Conservation (phyloP, 2,888 invertebrate species). For the Dasypolia templi region DNA sequence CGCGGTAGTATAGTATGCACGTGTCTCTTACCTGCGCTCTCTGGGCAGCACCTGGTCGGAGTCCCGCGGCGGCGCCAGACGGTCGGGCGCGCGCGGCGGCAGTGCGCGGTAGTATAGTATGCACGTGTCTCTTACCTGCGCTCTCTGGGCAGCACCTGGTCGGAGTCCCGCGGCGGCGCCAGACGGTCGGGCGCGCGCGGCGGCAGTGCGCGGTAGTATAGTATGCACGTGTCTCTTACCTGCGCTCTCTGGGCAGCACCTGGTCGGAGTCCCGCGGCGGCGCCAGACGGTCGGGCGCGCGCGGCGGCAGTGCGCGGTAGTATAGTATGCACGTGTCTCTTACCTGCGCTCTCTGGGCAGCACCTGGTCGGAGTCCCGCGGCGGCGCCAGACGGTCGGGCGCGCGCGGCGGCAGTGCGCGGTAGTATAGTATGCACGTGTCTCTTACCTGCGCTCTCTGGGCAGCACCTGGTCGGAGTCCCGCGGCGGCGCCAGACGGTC, state of each 20-base stretch:
- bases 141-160: slow-evolving; percentile 90
- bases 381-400: slow-evolving; percentile 73
- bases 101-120: slow-evolving; percentile 89
- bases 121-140: slow-evolving; percentile 68
- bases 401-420: slow-evolving; percentile 74
- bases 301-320: slow-evolving; percentile 86
- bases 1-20: slow-evolving; percentile 88
- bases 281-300: slow-evolving; percentile 74
- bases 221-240: slow-evolving; percentile 50
- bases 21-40: slow-evolving; percentile 84
- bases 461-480: slow-evolving; percentile 85
- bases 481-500: slow-evolving; percentile 69
- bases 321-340: not conserved
- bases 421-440: slow-evolving; percentile 86
- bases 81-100: slow-evolving; percentile 74
- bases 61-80: slow-evolving; percentile 66
- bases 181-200: slow-evolving; percentile 75
- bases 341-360: slow-evolving; percentile 89
- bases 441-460: slow-evolving; percentile 84
- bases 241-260: slow-evolving; percentile 91
- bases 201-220: slow-evolving; percentile 88
- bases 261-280: slow-evolving; percentile 61
- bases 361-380: slow-evolving; percentile 76
- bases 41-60: slow-evolving; percentile 85
- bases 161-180: slow-evolving; percentile 62